phyloP scores from a whole-genome alignment of 2,113 vertebrate species.

The Clarias macrocephalus region DNA sequence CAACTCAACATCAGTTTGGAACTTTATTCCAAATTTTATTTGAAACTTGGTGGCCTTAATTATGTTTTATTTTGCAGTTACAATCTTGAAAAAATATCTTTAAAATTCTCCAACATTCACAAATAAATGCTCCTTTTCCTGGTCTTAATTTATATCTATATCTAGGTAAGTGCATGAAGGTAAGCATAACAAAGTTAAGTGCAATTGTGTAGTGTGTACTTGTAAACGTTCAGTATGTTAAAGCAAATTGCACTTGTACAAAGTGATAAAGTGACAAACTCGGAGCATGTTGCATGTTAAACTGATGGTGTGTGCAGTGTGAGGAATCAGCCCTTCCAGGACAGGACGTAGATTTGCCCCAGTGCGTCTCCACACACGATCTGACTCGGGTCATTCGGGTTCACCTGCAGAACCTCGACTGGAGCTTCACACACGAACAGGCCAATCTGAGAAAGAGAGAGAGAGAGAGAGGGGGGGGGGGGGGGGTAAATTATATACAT shows the following conservation, averaged over 20 bases:
- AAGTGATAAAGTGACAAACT: not conserved
- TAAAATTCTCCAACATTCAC: no score
- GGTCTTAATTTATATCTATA: no score
- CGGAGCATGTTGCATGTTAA: not conserved
- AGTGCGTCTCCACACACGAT: constrained; percentile 68
- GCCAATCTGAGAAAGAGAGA: constrained; percentile 59
- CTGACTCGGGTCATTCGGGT: constrained; percentile 60
- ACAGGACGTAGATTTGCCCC: constrained; percentile 71
- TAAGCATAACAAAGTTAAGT: not conserved
- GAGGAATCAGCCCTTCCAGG: constrained; percentile 61
- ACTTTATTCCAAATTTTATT: no score
- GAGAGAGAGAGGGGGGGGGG: no score
- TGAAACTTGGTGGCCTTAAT: no score
- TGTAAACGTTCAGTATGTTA: not conserved
- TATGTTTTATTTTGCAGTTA: no score
- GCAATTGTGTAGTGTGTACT: not conserved
- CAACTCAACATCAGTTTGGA: no score
- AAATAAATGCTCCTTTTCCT: no score
- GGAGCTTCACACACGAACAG: constrained; percentile 71
- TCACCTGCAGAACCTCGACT: constrained; percentile 66
- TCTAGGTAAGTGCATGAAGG: not conserved
- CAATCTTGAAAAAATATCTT: no score
- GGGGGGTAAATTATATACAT: not conserved
- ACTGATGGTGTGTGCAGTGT: not conserved
- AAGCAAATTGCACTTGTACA: not conserved